A percentile compares a stretch with the other conserved stretches of the same genome.
Conservation (phyloP, 2,888 invertebrate genomes). For the Campopleginae sp. region DNA sequence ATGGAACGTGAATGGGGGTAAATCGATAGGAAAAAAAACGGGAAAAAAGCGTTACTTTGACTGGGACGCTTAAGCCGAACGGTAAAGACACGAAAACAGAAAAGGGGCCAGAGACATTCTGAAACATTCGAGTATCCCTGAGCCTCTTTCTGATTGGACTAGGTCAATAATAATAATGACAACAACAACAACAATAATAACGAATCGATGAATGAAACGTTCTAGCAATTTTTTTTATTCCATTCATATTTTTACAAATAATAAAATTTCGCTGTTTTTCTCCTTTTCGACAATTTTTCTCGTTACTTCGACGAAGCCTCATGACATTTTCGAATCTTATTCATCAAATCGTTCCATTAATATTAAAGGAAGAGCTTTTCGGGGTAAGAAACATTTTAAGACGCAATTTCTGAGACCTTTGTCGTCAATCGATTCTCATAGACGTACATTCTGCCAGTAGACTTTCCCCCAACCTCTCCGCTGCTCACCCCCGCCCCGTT, state of each 20-base stretch:
- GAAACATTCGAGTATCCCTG: not conserved
- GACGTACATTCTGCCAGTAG: slow-evolving; percentile 67
- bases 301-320: not conserved
- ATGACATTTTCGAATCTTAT: not conserved
- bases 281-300: not conserved
- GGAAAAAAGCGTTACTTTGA: not conserved
- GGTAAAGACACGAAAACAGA: slow-evolving; percentile 3
- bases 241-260: not conserved
- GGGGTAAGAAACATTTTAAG: slow-evolving; percentile 74
- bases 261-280: not conserved
- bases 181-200: not conserved
- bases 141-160: not conserved
- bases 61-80: not conserved
- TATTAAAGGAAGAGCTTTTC: slow-evolving; percentile 15
- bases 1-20: slow-evolving; percentile 60
- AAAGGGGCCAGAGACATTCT: not conserved
- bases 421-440: slow-evolving; percentile 78
- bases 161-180: not conserved
- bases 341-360: slow-evolving; percentile 9
- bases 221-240: not conserved
- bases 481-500: slow-evolving; percentile 31
- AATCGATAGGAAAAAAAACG: slow-evolving; percentile 61
- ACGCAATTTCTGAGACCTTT: slow-evolving; percentile 78
- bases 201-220: not conserved
- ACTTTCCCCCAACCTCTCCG: slow-evolving; percentile 24